Evolutionary conservation across 2,888 invertebrate genomes (phyloP).

Genomic region (Xiphydria camelus): DNA sequence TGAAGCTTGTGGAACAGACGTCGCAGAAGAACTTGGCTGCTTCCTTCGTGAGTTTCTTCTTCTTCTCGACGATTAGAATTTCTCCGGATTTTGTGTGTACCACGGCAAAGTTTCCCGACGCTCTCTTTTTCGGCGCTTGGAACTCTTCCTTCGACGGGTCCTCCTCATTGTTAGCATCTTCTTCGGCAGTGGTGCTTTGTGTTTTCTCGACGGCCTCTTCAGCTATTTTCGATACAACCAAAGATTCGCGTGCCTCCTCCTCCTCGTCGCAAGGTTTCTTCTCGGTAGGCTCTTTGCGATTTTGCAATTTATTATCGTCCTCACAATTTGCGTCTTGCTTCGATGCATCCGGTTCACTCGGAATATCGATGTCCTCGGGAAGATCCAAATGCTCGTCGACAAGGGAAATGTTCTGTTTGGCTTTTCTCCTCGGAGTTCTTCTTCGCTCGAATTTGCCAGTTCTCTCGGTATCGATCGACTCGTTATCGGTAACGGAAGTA

Average conservation of each 20-base stretch:
- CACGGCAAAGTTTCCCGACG: slow-evolving; percentile 46
- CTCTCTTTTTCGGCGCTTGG: slow-evolving; percentile 41
- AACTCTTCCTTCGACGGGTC: slow-evolving; percentile 23
- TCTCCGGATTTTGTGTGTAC: slow-evolving; percentile 52
- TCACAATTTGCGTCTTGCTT: no score
- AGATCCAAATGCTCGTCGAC: slow-evolving; percentile 29
- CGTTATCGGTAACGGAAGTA: slow-evolving; percentile 20
- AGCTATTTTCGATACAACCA: background rate
- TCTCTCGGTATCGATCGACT: slow-evolving; percentile 7
- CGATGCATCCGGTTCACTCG: background rate
- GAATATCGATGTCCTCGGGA: slow-evolving; percentile 7
- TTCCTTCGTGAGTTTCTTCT: slow-evolving; percentile 53
- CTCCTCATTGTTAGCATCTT: background rate
- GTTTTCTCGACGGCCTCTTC: slow-evolving; percentile 7
- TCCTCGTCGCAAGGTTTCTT: slow-evolving; percentile 6
- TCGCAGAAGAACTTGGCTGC: slow-evolving; percentile 51
- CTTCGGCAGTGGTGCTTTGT: slow-evolving; percentile 19
- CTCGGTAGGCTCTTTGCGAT: background rate
- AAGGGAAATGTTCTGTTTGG: slow-evolving; percentile 30
- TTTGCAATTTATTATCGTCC: background rate
- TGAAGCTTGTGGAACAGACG: slow-evolving; percentile 51
- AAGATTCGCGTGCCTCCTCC: no score
- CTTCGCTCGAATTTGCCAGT: background rate
- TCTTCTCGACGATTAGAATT: slow-evolving; percentile 52
- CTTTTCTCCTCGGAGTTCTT: slow-evolving; percentile 17